phyloP scores from a whole-genome alignment of 2,797 vertebrate species.

The Sternotherus odoratus region DNA sequence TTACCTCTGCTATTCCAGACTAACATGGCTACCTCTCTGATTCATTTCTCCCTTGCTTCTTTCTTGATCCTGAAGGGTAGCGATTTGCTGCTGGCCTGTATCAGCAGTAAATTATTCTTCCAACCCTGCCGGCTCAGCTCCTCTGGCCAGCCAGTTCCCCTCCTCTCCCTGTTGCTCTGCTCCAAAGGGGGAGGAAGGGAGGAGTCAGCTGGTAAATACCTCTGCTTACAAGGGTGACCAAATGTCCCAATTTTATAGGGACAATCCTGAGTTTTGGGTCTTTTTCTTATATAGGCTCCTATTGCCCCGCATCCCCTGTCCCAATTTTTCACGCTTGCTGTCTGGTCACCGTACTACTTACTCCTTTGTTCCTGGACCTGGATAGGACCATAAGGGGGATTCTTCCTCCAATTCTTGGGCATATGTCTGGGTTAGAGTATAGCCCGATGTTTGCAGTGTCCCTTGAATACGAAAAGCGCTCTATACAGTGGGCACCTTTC shows the following conservation, averaged over 20 bases:
- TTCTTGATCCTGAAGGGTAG: background rate
- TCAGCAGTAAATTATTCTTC: background rate
- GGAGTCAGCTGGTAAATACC: background rate
- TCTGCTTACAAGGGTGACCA: background rate
- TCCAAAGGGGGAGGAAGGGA: no score
- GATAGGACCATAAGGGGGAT: background rate
- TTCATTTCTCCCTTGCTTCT: background rate
- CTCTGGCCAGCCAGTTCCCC: background rate
- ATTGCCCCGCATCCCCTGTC: no score
- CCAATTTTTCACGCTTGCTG: no score
- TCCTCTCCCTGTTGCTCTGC: background rate
- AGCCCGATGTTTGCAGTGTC: background rate
- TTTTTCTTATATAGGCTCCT: no score
- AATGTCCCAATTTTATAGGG: no score
- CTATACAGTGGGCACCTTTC: background rate
- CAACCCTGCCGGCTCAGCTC: background rate
- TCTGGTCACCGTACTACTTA: background rate
- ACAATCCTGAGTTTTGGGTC: no score
- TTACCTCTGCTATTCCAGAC: no score
- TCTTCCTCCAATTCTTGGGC: fast-evolving
- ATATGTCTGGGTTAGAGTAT: background rate
- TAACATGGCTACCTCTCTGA: no score
- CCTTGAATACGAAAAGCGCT: background rate
- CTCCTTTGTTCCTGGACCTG: background rate
- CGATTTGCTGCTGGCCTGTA: background rate